A percentile compares a stretch with the other conserved stretches of the same genome.
Evolutionary conservation across 1,140 invertebrate species (phyloP).

Genomic region (Heliconius eleuchia): DNA sequence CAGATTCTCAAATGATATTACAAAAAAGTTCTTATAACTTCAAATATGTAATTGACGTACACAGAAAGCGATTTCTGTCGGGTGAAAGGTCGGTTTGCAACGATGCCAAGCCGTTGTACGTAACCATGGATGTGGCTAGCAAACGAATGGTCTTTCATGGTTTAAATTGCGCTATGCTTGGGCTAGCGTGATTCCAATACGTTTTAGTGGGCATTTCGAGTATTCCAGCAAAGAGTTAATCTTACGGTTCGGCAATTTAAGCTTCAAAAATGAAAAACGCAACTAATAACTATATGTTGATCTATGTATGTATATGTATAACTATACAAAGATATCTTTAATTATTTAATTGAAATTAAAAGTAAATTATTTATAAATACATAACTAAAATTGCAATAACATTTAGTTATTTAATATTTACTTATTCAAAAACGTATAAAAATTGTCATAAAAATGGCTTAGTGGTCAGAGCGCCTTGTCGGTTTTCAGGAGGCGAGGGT

Average conservation of each 20-base stretch:
- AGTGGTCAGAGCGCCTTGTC: too few species aligned
- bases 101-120: slow-evolving; percentile 14
- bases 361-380: too few species aligned
- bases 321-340: too few species aligned
- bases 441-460: too few species aligned
- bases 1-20: too few species aligned
- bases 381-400: too few species aligned
- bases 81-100: slow-evolving; percentile 11
- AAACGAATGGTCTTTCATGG: slow-evolving; percentile 18
- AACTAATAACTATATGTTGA: not conserved
- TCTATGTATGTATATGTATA: too few species aligned
- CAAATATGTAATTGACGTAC: slow-evolving; percentile 6
- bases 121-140: slow-evolving; percentile 4
- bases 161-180: slow-evolving; percentile 18
- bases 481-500: too few species aligned
- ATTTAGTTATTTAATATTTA: too few species aligned
- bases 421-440: too few species aligned
- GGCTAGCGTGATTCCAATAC: slow-evolving; percentile 17
- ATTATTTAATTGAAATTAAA: too few species aligned
- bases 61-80: slow-evolving; percentile 15
- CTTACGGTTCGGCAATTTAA: not conserved
- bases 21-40: not conserved
- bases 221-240: not conserved
- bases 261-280: not conserved
- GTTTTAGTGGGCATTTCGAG: slow-evolving; percentile 28